These are phyloP conservation scores for Atta colombica DNA, from an alignment of 1,140 invertebrate species.

Conservation along the genomic window DNA sequence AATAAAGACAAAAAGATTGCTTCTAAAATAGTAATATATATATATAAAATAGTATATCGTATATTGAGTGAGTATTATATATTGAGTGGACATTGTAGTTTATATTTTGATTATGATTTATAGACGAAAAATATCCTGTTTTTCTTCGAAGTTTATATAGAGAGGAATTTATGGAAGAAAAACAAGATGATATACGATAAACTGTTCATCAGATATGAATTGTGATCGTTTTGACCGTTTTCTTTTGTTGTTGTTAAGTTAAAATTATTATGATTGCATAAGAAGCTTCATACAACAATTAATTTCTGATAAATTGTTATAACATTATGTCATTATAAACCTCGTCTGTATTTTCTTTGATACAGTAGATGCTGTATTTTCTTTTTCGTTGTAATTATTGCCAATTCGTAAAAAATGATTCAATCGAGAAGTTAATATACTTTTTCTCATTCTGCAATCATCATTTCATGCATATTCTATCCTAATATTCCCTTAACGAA, in stretches of 20 bases:
- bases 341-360: not conserved
- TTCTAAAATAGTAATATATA: not conserved
- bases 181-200: not conserved
- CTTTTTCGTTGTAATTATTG: not conserved
- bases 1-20: not conserved
- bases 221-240: not conserved
- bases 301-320: not conserved
- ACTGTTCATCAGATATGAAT: conserved; percentile 2
- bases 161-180: not conserved
- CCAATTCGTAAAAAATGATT: not conserved
- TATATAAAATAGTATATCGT: not conserved
- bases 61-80: not conserved
- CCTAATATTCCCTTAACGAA: conserved; percentile 28
- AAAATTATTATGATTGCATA: not conserved
- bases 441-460: conserved; percentile 18
- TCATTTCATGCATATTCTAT: conserved; percentile 28
- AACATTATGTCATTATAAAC: not conserved
- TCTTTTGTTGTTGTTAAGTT: not conserved
- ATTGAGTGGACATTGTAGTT: not conserved
- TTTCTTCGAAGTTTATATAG: conserved; percentile 15
- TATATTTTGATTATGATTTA: not conserved
- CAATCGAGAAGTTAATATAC: not conserved
- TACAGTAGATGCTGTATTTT: not conserved
- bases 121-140: conserved; percentile 7
- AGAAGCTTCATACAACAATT: not conserved